These are phyloP conservation scores for Stictocephala bisonia DNA, from an alignment of 2,888 invertebrate species.

Conservation along the genomic window DNA sequence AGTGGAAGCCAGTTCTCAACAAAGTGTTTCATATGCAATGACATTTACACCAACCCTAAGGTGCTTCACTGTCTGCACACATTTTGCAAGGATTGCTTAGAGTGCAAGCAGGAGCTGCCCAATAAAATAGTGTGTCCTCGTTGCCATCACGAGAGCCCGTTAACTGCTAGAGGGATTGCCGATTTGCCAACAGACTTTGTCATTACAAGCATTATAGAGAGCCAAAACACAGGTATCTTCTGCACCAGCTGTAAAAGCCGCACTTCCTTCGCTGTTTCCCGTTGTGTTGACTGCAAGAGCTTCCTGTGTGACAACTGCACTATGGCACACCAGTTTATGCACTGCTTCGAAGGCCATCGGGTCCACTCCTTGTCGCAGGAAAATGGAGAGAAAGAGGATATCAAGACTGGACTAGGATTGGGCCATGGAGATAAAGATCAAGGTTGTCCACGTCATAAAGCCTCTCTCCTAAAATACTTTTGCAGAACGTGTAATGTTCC, in stretches of 20 bases:
- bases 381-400: constrained; percentile 64
- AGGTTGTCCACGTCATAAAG: constrained; percentile 89
- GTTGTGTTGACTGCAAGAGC: constrained; percentile 96
- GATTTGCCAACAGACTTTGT: constrained; percentile 77
- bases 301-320: constrained; percentile 97
- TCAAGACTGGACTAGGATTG: constrained; percentile 64
- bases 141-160: constrained; percentile 69
- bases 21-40: constrained; percentile 72
- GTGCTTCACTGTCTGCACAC: constrained; percentile 86
- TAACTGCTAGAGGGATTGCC: constrained; percentile 70
- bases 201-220: constrained; percentile 66
- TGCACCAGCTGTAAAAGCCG: constrained; percentile 98
- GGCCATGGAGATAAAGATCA: constrained; percentile 68
- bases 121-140: constrained; percentile 82
- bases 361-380: constrained; percentile 71
- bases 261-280: constrained; percentile 93
- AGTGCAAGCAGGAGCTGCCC: constrained; percentile 75
- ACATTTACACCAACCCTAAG: constrained; percentile 79
- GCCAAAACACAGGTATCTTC: constrained; percentile 66
- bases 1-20: constrained; percentile 54
- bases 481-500: constrained; percentile 94
- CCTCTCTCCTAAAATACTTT: constrained; percentile 91
- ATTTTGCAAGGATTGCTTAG: constrained; percentile 85
- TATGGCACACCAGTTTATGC: constrained; percentile 99
- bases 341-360: constrained; percentile 97